phyloP scores from a whole-genome alignment of 2,113 vertebrate genomes.

The Sylvietta virens region DNA sequence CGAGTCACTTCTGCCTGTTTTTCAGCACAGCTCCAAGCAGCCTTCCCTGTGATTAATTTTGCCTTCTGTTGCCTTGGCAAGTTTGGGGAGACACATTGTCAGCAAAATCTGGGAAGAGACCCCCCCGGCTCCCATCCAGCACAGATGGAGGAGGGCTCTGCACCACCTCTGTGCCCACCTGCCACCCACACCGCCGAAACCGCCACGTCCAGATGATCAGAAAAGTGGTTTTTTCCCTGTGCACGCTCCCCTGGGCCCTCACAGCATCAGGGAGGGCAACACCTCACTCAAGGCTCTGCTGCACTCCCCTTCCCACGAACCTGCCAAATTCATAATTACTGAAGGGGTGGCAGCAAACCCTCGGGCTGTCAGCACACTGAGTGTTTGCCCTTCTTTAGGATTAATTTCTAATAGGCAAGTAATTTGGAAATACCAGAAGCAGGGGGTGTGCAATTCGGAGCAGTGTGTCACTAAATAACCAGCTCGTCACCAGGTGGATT shows the following conservation, averaged over 20 bases:
- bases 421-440: neutral
- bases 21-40: neutral
- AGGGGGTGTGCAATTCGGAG: neutral
- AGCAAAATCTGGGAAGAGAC: neutral
- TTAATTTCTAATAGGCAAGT: neutral
- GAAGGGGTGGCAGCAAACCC: neutral
- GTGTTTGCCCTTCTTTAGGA: neutral
- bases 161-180: neutral
- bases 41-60: neutral
- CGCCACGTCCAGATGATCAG: rapidly evolving
- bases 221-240: rapidly evolving
- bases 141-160: constrained; percentile 1
- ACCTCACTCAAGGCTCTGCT: neutral
- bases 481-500: neutral
- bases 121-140: neutral
- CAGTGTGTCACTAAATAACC: neutral
- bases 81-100: neutral
- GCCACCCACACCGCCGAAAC: neutral
- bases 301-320: neutral
- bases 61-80: constrained; percentile 46
- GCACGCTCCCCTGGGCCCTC: neutral
- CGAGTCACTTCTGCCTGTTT: neutral
- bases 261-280: rapidly evolving
- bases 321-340: neutral
- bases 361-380: neutral